Conservation (phyloP, 2,113 vertebrate species). For the Mellivora capensis region DNA sequence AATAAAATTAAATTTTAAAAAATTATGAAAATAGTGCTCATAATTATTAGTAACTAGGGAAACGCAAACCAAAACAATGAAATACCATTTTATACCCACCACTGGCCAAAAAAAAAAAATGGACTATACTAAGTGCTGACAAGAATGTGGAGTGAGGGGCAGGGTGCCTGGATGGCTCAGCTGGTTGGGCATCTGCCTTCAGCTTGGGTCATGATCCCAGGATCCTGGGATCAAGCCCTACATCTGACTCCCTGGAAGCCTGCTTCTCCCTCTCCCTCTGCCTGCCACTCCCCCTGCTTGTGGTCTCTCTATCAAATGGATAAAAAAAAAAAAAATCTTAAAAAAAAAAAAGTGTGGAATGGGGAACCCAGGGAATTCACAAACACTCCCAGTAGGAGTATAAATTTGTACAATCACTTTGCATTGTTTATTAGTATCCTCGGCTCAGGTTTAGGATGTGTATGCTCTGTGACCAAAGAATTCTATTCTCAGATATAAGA, state of each 20-base stretch:
- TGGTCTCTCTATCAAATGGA: too few species aligned
- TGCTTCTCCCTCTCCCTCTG: too few species aligned
- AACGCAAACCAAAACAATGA: background rate
- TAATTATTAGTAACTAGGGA: too few species aligned
- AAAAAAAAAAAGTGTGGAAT: background rate
- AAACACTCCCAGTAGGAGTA: background rate
- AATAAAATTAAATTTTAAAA: too few species aligned
- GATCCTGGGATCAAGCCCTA: too few species aligned
- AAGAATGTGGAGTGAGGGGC: background rate
- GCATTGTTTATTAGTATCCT: background rate
- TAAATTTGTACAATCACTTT: background rate
- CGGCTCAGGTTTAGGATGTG: background rate
- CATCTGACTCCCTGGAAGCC: too few species aligned
- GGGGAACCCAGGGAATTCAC: background rate
- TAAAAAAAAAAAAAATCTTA: too few species aligned
- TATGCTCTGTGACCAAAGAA: background rate
- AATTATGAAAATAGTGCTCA: too few species aligned
- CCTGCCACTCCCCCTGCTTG: too few species aligned
- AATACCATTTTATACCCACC: background rate
- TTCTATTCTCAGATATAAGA: background rate
- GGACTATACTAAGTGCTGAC: background rate
- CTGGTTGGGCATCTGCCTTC: too few species aligned
- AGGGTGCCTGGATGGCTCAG: too few species aligned
- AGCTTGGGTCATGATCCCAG: too few species aligned
- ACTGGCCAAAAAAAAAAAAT: background rate